Percentiles rank a stretch among this genome's conserved stretches.
Evolutionary conservation across 92 coral and sea anemone species (phyloP).

Genomic region (Diadumene lineata): DNA sequence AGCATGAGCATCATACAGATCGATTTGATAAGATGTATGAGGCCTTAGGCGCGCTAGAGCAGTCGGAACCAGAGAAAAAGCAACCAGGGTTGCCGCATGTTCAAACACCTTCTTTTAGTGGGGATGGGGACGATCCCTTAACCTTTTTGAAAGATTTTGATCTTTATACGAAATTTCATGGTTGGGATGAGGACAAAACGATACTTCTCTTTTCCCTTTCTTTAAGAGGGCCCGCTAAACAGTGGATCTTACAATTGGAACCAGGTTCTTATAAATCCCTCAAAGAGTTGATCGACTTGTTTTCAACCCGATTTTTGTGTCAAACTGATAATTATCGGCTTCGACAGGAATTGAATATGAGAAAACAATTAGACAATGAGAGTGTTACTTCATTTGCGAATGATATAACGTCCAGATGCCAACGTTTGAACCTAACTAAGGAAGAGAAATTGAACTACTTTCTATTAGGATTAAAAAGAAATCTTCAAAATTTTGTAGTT

Average conservation of each 20-base stretch:
- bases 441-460: conserved; percentile 8
- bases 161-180: neutral
- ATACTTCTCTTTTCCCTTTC: neutral
- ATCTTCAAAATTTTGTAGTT: neutral
- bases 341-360: conserved; percentile 11
- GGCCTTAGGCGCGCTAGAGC: too few species aligned
- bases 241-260: neutral
- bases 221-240: neutral
- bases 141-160: neutral
- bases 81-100: too few species aligned
- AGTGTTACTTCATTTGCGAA: neutral
- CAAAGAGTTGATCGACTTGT: neutral
- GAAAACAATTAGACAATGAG: conserved; percentile 5
- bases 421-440: neutral
- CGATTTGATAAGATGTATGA: too few species aligned
- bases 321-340: conserved; percentile 6
- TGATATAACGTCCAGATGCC: conserved; percentile 20
- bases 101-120: neutral
- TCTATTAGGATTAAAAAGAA: neutral
- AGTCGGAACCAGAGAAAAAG: too few species aligned
- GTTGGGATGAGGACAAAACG: neutral
- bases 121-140: neutral
- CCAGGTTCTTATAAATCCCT: neutral
- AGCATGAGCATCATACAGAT: too few species aligned
- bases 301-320: conserved; percentile 1